Percentiles rank a stretch among this genome's conserved stretches.
These are phyloP conservation scores for Gallinago undulata DNA, from an alignment of 2,113 vertebrate species.

Conservation along the genomic window DNA sequence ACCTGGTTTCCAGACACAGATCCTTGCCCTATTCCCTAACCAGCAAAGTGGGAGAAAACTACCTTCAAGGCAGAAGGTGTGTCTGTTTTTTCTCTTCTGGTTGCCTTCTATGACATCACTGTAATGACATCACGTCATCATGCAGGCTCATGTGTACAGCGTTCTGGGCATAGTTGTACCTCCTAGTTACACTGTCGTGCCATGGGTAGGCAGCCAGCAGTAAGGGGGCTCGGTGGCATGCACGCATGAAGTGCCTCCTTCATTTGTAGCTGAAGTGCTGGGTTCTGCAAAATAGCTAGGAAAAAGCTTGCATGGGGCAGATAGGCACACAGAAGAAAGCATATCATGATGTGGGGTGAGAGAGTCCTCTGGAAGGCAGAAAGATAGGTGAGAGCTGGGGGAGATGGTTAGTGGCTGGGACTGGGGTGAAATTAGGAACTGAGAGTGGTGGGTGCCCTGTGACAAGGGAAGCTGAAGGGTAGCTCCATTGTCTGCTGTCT, in stretches of 20 bases:
- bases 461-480: not conserved
- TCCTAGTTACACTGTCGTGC: accelerated
- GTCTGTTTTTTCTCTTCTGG: not conserved
- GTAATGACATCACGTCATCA: not conserved
- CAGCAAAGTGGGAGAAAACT: not conserved
- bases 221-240: accelerated
- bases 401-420: not conserved
- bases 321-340: not conserved
- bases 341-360: not conserved
- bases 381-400: not conserved
- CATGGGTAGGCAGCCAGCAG: not conserved
- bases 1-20: not conserved
- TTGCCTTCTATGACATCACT: not conserved
- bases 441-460: not conserved
- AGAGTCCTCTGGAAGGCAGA: not conserved
- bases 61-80: not conserved
- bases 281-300: not conserved
- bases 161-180: not conserved
- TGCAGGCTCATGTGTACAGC: not conserved
- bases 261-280: not conserved
- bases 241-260: not conserved
- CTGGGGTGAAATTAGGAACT: not conserved
- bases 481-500: not conserved
- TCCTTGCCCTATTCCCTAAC: not conserved
- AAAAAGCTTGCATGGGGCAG: not conserved